Base-by-base conservation (phyloP, 2,797 vertebrate species). In the Chrosomus eos region DNA sequence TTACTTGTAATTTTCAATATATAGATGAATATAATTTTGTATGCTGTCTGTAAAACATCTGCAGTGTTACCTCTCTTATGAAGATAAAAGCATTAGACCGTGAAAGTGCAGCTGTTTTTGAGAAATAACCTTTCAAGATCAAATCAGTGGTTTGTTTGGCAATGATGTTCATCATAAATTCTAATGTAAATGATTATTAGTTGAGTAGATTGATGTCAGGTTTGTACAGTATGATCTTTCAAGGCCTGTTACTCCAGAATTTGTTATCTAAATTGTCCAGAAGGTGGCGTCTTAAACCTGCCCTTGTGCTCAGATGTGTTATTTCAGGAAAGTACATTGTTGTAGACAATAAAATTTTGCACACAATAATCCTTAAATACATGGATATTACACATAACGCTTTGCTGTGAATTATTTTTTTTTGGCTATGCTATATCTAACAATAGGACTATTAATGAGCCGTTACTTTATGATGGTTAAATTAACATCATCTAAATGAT, bases 1-100 rank as follows among this genome's bases (percentile, higher is more conserved):
- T 93, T 96, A 92, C 90, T 93, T 95, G 94, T 96, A 95, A 94
- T 95, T 94, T 94, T 94, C 95, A 95, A 93, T 95, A 96, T 95
- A 94, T 94, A 95, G 90, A 93, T 92, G 89, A 91, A 91, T 94
- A 94, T 94, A 94, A 92, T 93, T 92, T 94, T 88, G 92, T 95
- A 94, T 94, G 93, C 95, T 95, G 94, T 95, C 92, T 96, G 94
- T 95, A 95, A 94, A 95, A 93, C 92, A 94, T 94, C 93, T 95
- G 95, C 95, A 94, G 89, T 94, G 92, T 94, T 94, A 93, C 93
- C 93, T 94, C 94, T 95, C 86, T 90, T 90, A 89, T 95, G 93
- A 95, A 96, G 94, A 94, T 94, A 93, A 95, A 92, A 91, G 74
- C 48, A 94, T 95, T 95, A 94, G 95, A 93, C 88, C 13, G 40